Base-by-base conservation (phyloP, 2,113 vertebrate species). In the Pomatorhinus ruficollis region DNA sequence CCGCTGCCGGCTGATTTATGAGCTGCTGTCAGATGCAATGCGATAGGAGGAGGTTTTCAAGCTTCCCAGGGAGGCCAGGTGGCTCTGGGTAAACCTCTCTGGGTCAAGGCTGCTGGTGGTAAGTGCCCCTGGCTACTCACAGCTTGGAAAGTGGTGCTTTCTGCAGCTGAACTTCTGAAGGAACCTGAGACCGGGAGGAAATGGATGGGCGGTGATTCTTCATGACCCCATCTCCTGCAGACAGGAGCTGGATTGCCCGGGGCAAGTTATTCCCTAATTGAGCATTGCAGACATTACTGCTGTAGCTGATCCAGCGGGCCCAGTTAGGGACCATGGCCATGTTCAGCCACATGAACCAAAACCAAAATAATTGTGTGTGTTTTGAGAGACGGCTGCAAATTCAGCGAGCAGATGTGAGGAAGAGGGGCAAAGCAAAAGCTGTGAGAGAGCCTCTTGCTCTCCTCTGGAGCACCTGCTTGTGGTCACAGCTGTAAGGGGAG, bases 41-140 rank as follows among this genome's bases (percentile, higher is more conserved):
- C 0, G 10, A 86, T 77, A 42, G 85, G 59, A 86, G 16, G 66
- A 90, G 85, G 35, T 27, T 90, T 93, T 40, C 1, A 11, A 57
- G 56, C 69, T 90, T 96, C 65, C 27, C 52, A 31, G 64, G 52
- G 80, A 93, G 72, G 35, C 56, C 91, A 94, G 95, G 90, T 96
- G 95, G 85, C 40, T 93, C 92, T 92, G 82, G 60, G 89, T 75
- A 40, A 93, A 66, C 44, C 64, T 86, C 64, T 52, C 9, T 8
- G 27, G 79, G 85, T 90, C 90, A 81, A 75, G 68, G 76, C 24
- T 89, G 40, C 25, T 71, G 71, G 76, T 78, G 76, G 33, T 56
- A 54, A 86, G 40, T 50, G 89, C 87, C 93, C 81, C 86, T 70
- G 90, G 79, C 85, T 83, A 74, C 68, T 39, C 69, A 27, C 31